Base-by-base conservation (phyloP, 2,797 vertebrate species). In the Fistularia commersonii region DNA sequence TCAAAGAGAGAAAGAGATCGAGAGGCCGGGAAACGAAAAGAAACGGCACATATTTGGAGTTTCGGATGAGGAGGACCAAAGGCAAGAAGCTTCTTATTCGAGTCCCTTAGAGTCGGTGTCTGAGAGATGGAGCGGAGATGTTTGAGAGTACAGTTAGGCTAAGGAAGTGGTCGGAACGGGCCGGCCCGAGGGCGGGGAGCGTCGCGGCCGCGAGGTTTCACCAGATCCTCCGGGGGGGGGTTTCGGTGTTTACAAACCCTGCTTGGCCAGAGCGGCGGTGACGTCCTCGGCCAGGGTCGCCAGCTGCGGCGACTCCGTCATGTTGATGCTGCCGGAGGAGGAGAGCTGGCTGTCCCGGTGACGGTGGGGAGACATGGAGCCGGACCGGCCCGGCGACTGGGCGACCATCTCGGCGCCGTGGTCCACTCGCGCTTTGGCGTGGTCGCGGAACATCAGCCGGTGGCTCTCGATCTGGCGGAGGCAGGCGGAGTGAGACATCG, bases 241-340 rank as follows among this genome's bases (percentile, higher is more conserved):
- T n/a, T 8, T 8, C 41, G 71, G 64, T 64, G 90, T 93, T 98
- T 94, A 99, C 93, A 99, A 94, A 87, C 96, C 97, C 93, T 99
- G 97, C 83, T 98, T 98, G 74, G 95, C 96, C 32, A 99, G 93
- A 68, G 97, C 96, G 3, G 95, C 96, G 0, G 95, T 97, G 86
- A 99, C 96, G 39, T 98, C 96, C 86, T 98, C 95, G 1, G 97
- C 96, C 31, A 99, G 89, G 41, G 97, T 99, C 11, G 94, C 93
- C 53, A 98, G 91, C 89, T 96, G 95, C 31, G 96, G 96, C 0
- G 96, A 98, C 66, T 99, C 97, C 12, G 91, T 90, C 83, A 97
- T 87, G 90, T 99, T 98, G 88, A 99, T 93, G 77, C 96, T 99
- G 79, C 95, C 94, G 2, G 96, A 96, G 49, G 97, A 98, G 0